Evolutionary conservation across 2,113 vertebrate genomes (phyloP).

Genomic region (Scartelaos histophorus): DNA sequence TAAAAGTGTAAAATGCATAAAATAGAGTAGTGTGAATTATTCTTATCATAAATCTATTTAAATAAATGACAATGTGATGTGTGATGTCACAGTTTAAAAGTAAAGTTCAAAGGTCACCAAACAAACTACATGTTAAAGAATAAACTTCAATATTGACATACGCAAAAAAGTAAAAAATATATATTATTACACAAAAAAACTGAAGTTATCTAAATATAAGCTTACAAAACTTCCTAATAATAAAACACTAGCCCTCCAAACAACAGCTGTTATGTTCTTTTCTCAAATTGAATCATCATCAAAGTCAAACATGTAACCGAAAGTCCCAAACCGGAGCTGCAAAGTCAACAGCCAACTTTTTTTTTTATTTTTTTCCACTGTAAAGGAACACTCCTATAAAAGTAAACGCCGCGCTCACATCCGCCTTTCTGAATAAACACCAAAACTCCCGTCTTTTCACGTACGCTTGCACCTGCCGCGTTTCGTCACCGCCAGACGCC

Average conservation of each 20-base stretch:
- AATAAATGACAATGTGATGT: not conserved
- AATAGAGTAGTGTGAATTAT: not conserved
- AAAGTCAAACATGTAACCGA: slow-evolving; percentile 6
- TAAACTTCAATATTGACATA: not conserved
- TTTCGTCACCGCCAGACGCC: slow-evolving; percentile 51
- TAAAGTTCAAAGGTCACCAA: not conserved
- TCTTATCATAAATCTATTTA: not conserved
- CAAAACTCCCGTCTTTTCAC: slow-evolving; percentile 7
- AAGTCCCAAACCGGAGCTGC: not conserved
- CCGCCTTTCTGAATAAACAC: slow-evolving; percentile 19
- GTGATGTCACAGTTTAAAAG: not conserved
- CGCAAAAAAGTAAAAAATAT: not conserved
- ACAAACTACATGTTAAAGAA: not conserved
- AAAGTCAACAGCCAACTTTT: slow-evolving; percentile 49
- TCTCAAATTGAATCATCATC: not conserved
- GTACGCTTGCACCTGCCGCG: slow-evolving; percentile 56
- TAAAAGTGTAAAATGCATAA: not conserved
- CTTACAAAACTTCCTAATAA: not conserved
- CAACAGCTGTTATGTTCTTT: not conserved
- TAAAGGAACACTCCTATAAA: slow-evolving; percentile 27
- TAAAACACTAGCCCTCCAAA: not conserved
- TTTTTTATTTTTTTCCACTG: slow-evolving; percentile 6
- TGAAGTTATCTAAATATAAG: not conserved
- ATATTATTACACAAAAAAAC: not conserved
- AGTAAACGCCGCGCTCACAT: slow-evolving; percentile 30